phyloP scores from a whole-genome alignment of 2,888 invertebrate species.

The Callyntrura guangdongensis region DNA sequence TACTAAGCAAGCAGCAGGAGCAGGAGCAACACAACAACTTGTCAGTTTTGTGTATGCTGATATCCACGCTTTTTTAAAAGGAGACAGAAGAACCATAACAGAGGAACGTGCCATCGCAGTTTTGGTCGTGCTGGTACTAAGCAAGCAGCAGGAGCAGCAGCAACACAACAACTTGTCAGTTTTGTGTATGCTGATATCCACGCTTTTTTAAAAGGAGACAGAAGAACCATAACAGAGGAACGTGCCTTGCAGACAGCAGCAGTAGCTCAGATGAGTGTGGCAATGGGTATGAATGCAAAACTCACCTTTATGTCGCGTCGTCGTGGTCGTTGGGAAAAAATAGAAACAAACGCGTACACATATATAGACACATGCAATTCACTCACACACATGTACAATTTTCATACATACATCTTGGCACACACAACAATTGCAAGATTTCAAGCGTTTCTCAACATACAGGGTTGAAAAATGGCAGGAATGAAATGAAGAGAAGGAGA shows the following conservation, averaged over 20 bases:
- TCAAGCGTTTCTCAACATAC: neutral
- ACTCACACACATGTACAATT: slow-evolving; percentile 16
- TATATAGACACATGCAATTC: slow-evolving; percentile 9
- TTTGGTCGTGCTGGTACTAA: neutral
- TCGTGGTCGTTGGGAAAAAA: slow-evolving; percentile 3
- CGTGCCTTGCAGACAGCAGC: slow-evolving; percentile 57
- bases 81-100: slow-evolving; percentile 28
- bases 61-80: too few relatives aligned
- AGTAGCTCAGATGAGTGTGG: neutral
- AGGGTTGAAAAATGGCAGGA: neutral
- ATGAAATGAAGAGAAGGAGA: neutral
- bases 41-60: slow-evolving; percentile 32
- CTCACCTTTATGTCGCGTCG: slow-evolving; percentile 46
- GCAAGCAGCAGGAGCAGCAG: too few relatives aligned
- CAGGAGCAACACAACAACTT: slow-evolving; percentile 22
- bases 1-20: too few relatives aligned
- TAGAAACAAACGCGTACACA: neutral
- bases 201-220: neutral
- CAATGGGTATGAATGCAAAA: slow-evolving; percentile 47
- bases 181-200: neutral
- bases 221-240: slow-evolving; percentile 42
- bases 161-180: slow-evolving; percentile 49
- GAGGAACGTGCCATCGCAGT: too few relatives aligned
- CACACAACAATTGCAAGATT: neutral
- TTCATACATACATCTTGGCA: too few relatives aligned